Conservation (phyloP, 2,797 vertebrate genomes). For the Micrastur ruficollis region DNA sequence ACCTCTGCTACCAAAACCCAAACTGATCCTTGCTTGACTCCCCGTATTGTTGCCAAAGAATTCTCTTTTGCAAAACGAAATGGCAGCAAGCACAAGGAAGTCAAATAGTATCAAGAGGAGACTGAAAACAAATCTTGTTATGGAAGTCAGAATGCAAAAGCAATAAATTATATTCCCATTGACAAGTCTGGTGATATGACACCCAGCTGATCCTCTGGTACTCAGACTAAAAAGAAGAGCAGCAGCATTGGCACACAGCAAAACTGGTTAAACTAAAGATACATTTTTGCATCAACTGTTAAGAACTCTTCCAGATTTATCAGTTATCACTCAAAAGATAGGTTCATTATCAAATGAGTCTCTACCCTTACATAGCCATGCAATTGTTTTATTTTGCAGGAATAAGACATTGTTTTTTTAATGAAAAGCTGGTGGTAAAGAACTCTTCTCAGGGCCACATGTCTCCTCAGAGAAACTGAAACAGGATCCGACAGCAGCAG, state of each 20-base stretch:
- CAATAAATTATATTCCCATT: background rate
- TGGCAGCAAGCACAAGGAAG: background rate
- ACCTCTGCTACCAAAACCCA: background rate
- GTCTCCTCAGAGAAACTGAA: background rate
- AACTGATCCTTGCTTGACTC: background rate
- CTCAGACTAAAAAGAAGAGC: background rate
- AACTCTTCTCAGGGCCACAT: background rate
- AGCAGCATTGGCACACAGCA: background rate
- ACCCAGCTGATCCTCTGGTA: background rate
- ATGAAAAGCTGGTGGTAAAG: background rate
- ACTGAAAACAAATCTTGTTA: background rate
- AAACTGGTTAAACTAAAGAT: background rate
- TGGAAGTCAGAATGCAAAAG: background rate
- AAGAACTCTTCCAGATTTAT: background rate
- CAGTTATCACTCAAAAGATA: background rate
- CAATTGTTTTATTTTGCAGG: background rate
- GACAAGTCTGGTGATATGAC: background rate
- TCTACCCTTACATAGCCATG: too few species aligned
- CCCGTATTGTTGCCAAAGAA: fast-evolving
- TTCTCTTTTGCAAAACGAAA: background rate
- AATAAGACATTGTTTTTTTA: background rate
- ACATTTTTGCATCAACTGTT: background rate
- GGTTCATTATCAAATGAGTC: background rate
- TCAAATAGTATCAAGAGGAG: background rate
- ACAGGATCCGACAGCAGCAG: background rate